Conservation (phyloP, 2,888 invertebrate species). For the Nymphalis urticae region DNA sequence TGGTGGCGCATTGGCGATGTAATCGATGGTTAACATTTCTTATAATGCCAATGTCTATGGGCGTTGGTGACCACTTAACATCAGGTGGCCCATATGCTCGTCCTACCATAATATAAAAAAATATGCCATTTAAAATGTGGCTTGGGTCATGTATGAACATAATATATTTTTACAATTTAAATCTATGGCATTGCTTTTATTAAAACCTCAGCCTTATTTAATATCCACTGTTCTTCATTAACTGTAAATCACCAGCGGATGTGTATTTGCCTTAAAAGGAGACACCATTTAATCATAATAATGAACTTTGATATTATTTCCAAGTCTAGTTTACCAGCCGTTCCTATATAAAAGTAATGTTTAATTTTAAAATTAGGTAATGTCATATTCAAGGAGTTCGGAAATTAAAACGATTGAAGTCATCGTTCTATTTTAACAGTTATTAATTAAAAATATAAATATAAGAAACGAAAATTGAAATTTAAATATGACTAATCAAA, state of each 20-base stretch:
- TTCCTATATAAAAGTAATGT: too few relatives aligned
- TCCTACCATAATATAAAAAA: too few relatives aligned
- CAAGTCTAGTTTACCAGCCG: neutral
- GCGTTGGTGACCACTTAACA: too few relatives aligned
- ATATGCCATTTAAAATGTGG: too few relatives aligned
- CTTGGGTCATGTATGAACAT: neutral
- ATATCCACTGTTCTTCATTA: slow-evolving; percentile 44
- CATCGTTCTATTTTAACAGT: too few relatives aligned
- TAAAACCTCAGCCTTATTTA: slow-evolving; percentile 41
- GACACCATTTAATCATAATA: slow-evolving; percentile 55
- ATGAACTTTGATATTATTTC: slow-evolving; percentile 48
- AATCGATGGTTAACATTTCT: too few relatives aligned
- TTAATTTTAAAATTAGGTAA: too few relatives aligned
- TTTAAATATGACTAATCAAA: neutral
- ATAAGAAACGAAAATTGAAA: neutral
- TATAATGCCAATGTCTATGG: too few relatives aligned
- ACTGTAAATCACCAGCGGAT: slow-evolving; percentile 50
- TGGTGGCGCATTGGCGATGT: too few relatives aligned
- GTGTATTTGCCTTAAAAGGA: slow-evolving; percentile 49
- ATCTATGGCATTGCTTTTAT: neutral
- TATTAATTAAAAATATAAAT: neutral
- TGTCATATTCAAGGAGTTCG: too few relatives aligned
- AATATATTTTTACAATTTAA: neutral
- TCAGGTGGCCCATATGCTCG: too few relatives aligned
- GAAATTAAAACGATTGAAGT: too few relatives aligned